Conservation (phyloP, 53 echinoderm and acorn worm genomes). For the Arbacia lixula region DNA sequence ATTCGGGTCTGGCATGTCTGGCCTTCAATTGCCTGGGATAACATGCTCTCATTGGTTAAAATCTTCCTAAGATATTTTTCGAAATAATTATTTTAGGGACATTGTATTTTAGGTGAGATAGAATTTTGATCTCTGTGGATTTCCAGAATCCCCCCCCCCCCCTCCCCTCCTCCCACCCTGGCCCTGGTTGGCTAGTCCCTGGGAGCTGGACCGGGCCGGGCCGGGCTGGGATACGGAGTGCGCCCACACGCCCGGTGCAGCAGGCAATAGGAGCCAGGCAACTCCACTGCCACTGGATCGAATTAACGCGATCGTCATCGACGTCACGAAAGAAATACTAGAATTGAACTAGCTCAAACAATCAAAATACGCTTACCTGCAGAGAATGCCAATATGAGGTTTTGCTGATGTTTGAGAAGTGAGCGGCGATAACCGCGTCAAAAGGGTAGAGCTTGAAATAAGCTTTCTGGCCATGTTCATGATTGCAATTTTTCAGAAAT, state of each 20-base stretch:
- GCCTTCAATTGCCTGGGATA: too few relatives aligned
- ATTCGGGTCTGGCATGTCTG: too few relatives aligned
- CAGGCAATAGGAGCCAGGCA: not conserved
- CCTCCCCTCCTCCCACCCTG: too few relatives aligned
- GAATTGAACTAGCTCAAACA: not conserved
- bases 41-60: too few relatives aligned
- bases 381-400: slow-evolving; percentile 16
- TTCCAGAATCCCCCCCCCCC: too few relatives aligned
- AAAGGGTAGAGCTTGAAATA: slow-evolving; percentile 1
- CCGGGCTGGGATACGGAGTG: not conserved
- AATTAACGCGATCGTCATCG: not conserved
- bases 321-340: not conserved
- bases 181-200: not conserved
- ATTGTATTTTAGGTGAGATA: too few relatives aligned
- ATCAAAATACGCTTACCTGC: slow-evolving; percentile 26
- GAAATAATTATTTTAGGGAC: too few relatives aligned
- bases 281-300: not conserved
- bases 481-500: too few relatives aligned
- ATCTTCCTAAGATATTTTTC: too few relatives aligned
- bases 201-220: not conserved
- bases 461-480: slow-evolving; percentile 36
- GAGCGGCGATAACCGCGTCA: not conserved
- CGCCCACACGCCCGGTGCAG: not conserved
- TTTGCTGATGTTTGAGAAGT: not conserved
- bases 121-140: too few relatives aligned